Base-by-base conservation (phyloP, 2,888 invertebrate genomes). In the Rutpela maculata region DNA sequence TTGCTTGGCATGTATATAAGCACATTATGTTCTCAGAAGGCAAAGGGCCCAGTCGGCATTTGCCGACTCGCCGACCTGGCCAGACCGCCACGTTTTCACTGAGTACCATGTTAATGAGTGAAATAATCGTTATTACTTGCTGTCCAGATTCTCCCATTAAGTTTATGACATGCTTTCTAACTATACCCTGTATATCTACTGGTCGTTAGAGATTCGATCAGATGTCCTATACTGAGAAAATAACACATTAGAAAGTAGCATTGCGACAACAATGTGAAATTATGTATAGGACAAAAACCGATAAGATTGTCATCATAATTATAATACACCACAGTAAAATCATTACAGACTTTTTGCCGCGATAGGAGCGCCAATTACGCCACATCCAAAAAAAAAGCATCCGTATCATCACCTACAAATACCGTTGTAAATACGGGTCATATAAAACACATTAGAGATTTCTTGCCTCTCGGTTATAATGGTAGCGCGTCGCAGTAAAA, bases 351-450 rank as follows among this genome's bases (percentile, higher is more conserved):
- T 50, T 50, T 50, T 50, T 50, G 50, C 50, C n/a, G 1, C 12
- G 43, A n/a, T 50, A n/a, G 50, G n/a, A 50, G 50, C 15, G 50
- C n/a, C n/a, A n/a, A 50, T 50, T 50, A 50, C 15, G 15, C n/a
- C n/a, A 15, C 15, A n/a, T 15, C n/a, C 22, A 26, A 50, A 50
- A 50, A 50, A 50, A 50, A n/a, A n/a, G 50, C n/a, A n/a, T 50
- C 50, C 50, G n/a, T 50, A 50, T 50, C 50, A 50, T 50, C 50
- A 50, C 50, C 50, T 50, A 50, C 50, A n/a, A n/a, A n/a, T 50
- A 50, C 59, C 59, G 19, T 59, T 59, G 15, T 59, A 59, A 59
- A 59, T 22, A 19, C 22, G 11, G 59, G 59, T 22, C 18, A 22
- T 59, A 19, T 22, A 59, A 59, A 59, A 59, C 59, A 12, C 15